Conservation (phyloP, 1,140 invertebrate species). For the Microplitis mediator region DNA sequence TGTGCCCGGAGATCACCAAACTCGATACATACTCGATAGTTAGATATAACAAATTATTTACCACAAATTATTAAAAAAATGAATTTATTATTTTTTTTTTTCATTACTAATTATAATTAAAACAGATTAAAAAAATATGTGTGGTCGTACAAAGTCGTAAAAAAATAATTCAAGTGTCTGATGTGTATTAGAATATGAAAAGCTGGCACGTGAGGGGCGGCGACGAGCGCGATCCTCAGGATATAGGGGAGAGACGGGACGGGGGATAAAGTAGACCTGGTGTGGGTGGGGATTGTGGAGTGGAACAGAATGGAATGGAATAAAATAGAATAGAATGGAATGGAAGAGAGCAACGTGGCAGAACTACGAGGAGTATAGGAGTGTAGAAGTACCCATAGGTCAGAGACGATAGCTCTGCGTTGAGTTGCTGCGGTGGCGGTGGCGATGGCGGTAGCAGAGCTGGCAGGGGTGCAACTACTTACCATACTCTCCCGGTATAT, state of each 20-base stretch:
- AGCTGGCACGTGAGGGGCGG: conserved; percentile 4
- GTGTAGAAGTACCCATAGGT: conserved; percentile 27
- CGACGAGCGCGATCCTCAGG: background rate
- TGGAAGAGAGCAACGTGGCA: conserved; percentile 34
- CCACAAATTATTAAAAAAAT: background rate
- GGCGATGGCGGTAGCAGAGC: too few species aligned
- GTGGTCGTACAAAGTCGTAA: background rate
- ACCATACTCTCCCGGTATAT: conserved; percentile 57
- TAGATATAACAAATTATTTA: too few species aligned
- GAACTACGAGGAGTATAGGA: conserved; percentile 27
- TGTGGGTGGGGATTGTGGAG: background rate
- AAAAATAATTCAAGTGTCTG: background rate
- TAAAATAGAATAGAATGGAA: too few species aligned
- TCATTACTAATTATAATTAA: too few species aligned
- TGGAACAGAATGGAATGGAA: background rate
- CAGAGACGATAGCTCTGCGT: background rate
- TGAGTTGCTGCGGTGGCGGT: conserved; percentile 24
- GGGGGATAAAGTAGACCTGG: background rate
- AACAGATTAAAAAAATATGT: too few species aligned
- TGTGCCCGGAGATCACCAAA: background rate
- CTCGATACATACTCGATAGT: background rate
- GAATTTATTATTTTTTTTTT: too few species aligned
- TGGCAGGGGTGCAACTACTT: conserved; percentile 59
- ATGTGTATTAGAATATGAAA: background rate
- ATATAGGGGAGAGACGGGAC: background rate